Percentiles rank a stretch among this genome's conserved stretches.
Evolutionary conservation across 2,113 vertebrate genomes (phyloP).

Genomic region (Myotis lucifugus): DNA sequence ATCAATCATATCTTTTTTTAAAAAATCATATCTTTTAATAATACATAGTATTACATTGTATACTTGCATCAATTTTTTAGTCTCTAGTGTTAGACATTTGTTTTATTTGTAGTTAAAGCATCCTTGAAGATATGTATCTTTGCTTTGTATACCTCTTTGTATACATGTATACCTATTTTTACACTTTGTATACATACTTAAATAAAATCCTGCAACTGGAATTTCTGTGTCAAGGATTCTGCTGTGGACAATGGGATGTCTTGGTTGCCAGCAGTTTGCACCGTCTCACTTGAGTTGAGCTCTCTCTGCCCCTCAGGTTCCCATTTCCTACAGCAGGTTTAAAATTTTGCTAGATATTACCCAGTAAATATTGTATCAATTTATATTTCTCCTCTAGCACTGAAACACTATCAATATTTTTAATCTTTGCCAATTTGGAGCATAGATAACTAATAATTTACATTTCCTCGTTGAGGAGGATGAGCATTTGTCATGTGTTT

Average conservation of each 20-base stretch:
- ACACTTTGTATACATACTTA: background rate
- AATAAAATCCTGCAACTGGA: background rate
- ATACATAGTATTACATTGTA: background rate
- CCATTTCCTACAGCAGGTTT: background rate
- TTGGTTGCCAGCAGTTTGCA: too few species aligned
- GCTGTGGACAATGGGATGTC: too few species aligned
- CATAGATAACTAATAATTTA: background rate
- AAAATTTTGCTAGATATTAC: background rate
- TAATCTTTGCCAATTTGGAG: background rate
- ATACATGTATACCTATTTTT: background rate
- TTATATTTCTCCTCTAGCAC: constrained; percentile 17
- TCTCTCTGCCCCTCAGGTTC: too few species aligned
- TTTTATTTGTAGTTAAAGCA: background rate
- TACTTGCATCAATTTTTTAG: constrained; percentile 25
- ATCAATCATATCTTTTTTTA: background rate
- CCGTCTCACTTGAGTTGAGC: too few species aligned
- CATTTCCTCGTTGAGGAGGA: background rate
- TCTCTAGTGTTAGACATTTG: background rate
- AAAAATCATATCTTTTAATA: background rate
- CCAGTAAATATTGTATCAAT: background rate
- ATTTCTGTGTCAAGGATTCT: background rate
- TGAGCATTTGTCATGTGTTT: constrained; percentile 17
- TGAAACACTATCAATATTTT: constrained; percentile 11
- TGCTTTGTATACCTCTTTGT: background rate
- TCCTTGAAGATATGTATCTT: background rate